phyloP scores from a whole-genome alignment of 2,113 vertebrate genomes.

The Apeltes quadracus region DNA sequence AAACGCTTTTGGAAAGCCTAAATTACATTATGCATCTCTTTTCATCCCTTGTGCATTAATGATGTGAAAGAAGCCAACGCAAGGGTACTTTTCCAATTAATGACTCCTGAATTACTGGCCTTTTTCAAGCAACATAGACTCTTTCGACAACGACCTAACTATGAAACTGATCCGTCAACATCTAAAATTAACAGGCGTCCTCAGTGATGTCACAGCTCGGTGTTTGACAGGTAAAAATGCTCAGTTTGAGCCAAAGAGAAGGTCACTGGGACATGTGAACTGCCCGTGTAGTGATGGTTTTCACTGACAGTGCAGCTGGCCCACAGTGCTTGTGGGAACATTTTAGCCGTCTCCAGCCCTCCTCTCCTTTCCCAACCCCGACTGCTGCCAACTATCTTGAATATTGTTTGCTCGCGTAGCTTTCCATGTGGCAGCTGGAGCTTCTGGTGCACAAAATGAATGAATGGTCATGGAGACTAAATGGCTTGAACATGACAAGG shows the following conservation, averaged over 20 bases:
- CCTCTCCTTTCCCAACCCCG: background rate
- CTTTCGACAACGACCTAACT: background rate
- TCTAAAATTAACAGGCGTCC: slow-evolving; percentile 47
- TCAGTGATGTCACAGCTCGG: slow-evolving; percentile 55
- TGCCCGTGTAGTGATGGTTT: slow-evolving; percentile 69
- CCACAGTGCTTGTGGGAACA: slow-evolving; percentile 72
- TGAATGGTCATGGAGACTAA: slow-evolving; percentile 78
- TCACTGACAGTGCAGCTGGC: slow-evolving; percentile 81
- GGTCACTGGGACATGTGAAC: slow-evolving; percentile 79
- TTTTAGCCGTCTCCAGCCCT: slow-evolving; percentile 56
- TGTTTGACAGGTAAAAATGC: slow-evolving; percentile 72
- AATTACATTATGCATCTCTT: background rate
- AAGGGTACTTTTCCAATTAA: slow-evolving; percentile 7
- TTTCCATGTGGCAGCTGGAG: slow-evolving; percentile 63
- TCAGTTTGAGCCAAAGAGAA: slow-evolving; percentile 70
- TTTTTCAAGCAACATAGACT: slow-evolving; percentile 17
- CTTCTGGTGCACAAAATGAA: slow-evolving; percentile 68
- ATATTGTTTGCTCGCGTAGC: slow-evolving; percentile 65
- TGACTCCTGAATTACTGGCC: slow-evolving; percentile 6
- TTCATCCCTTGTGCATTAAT: background rate
- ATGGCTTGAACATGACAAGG: slow-evolving; percentile 60
- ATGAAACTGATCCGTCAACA: slow-evolving; percentile 10
- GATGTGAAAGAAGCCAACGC: slow-evolving; percentile 13
- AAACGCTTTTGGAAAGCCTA: background rate
- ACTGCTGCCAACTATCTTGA: slow-evolving; percentile 38